These are phyloP conservation scores for Aleiodes leptofemur DNA, from an alignment of 2,888 invertebrate genomes.

Conservation along the genomic window DNA sequence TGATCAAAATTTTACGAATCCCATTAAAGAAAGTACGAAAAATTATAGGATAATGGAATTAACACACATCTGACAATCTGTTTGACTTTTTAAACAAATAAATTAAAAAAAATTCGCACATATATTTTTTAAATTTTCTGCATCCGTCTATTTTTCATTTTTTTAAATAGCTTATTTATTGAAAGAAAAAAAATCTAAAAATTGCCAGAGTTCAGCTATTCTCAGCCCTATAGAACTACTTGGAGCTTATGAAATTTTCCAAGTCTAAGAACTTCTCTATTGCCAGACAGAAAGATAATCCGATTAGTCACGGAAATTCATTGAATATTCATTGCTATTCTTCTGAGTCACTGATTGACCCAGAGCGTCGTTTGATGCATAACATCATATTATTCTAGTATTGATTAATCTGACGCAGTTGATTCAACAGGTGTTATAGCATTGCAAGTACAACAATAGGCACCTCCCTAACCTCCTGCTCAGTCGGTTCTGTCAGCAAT, in stretches of 20 bases:
- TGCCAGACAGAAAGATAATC: background rate
- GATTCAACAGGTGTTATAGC: conserved; percentile 24
- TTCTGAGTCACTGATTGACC: no score
- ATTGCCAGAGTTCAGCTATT: no score
- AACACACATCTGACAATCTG: no score
- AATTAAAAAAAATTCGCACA: no score
- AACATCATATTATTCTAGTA: background rate
- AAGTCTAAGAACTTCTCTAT: no score
- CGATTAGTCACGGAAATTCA: background rate
- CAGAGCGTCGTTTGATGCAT: no score
- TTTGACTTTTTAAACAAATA: no score
- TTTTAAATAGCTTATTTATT: no score
- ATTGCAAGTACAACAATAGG: background rate
- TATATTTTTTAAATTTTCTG: no score
- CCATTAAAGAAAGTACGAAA: background rate
- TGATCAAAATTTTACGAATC: background rate
- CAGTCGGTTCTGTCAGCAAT: background rate
- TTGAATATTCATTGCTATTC: no score
- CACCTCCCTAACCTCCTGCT: conserved; percentile 13
- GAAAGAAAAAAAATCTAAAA: no score
- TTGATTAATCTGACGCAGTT: background rate
- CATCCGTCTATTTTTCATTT: no score
- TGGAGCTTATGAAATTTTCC: background rate
- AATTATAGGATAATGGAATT: background rate
- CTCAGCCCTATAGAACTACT: background rate